Evolutionary conservation across 2,797 vertebrate species (phyloP).

Genomic region (Arrhamphus sclerolepis): DNA sequence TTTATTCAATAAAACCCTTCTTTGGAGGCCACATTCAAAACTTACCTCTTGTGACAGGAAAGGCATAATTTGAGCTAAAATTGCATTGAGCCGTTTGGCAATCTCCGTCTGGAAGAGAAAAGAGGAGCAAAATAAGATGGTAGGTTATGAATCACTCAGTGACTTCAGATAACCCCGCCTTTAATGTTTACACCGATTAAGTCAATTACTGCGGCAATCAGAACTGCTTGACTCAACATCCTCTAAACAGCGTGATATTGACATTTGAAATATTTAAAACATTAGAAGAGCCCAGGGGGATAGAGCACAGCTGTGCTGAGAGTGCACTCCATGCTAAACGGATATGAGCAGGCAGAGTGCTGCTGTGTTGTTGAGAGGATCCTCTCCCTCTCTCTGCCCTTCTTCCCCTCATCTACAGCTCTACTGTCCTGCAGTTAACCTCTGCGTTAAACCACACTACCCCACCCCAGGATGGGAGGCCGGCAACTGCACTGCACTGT

Average conservation of each 20-base stretch:
- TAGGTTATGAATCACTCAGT: conserved; percentile 65
- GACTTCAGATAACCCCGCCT: conserved; percentile 72
- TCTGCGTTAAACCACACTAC: conserved; percentile 65
- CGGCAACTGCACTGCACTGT: conserved; percentile 35
- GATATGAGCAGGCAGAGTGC: conserved; percentile 79
- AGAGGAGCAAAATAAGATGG: conserved; percentile 66
- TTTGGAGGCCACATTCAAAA: conserved; percentile 22
- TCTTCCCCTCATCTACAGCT: conserved; percentile 57
- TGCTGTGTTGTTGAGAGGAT: conserved; percentile 78
- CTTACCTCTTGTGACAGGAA: conserved; percentile 99
- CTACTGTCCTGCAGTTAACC: conserved; percentile 75
- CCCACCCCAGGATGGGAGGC: conserved; percentile 66
- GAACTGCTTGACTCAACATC: conserved; percentile 85
- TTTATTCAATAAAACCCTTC: not conserved
- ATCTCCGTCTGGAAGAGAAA: conserved; percentile 94
- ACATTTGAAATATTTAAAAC: conserved; percentile 88
- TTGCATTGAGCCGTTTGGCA: conserved; percentile 98
- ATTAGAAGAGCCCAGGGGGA: conserved; percentile 84
- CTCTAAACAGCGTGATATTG: conserved; percentile 87
- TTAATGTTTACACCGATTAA: conserved; percentile 83
- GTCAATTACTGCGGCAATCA: conserved; percentile 85
- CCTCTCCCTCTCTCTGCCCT: conserved; percentile 62
- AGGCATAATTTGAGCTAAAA: conserved; percentile 99
- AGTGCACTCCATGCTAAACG: conserved; percentile 83
- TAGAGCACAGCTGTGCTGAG: conserved; percentile 83